Evolutionary conservation across 30 jellyfish, hydroid and myxozoan species (phyloP).

Genomic region (Mastigias papua): DNA sequence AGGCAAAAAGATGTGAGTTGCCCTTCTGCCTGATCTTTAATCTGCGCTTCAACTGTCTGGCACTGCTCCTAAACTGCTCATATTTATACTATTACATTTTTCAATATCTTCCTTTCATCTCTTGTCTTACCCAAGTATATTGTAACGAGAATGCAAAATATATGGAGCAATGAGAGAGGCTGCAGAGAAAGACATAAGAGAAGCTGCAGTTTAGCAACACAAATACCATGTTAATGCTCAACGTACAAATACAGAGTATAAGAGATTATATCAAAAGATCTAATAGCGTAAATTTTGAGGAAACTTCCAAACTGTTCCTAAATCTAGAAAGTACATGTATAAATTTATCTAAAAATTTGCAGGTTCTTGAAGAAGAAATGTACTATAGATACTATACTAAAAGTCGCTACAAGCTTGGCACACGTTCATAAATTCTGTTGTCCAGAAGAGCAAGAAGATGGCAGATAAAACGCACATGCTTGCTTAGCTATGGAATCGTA

Average conservation of each 20-base stretch:
- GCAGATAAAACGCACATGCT: no score
- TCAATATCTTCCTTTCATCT: no score
- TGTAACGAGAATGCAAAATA: no score
- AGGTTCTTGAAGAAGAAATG: not conserved
- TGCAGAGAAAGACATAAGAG: not conserved
- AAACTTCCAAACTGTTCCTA: conserved; percentile 6
- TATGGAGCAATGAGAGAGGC: not conserved
- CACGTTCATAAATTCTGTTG: not conserved
- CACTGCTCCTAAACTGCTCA: no score
- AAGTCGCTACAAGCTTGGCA: not conserved
- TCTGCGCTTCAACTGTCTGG: no score
- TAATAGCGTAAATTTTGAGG: conserved; percentile 16
- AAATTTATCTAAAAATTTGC: conserved; percentile 1
- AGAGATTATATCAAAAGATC: conserved; percentile 34
- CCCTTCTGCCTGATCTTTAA: no score
- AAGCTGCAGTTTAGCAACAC: not conserved
- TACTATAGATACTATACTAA: not conserved
- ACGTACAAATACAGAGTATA: conserved; percentile 43
- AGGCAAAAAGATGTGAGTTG: no score
- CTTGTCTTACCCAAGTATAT: not conserved
- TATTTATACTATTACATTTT: no score
- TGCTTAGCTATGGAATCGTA: no score
- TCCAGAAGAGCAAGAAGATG: no score
- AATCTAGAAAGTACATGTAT: not conserved
- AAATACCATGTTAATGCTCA: not conserved